Evolutionary conservation across 2,797 vertebrate genomes (phyloP).

Genomic region (Xenentodon cancila): DNA sequence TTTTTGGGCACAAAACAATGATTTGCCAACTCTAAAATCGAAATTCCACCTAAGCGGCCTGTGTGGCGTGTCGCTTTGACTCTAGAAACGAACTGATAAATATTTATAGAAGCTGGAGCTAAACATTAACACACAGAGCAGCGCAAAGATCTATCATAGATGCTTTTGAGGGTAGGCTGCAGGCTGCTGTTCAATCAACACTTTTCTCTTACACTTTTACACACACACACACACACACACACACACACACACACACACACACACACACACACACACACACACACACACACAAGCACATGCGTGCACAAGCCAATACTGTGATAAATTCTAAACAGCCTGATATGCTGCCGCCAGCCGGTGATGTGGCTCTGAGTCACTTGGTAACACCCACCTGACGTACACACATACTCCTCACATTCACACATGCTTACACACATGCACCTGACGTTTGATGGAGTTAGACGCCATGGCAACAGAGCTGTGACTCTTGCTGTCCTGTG

Average conservation of each 20-base stretch:
- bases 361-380: constrained; percentile 73
- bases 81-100: constrained; percentile 69
- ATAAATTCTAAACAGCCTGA: constrained; percentile 66
- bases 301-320: constrained; percentile 45
- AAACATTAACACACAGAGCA: constrained; percentile 75
- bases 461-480: constrained; percentile 78
- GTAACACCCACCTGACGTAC: constrained; percentile 70
- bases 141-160: constrained; percentile 69
- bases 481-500: constrained; percentile 76
- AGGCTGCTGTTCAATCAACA: constrained; percentile 67
- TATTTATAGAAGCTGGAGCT: constrained; percentile 78
- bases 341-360: constrained; percentile 64
- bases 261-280: constrained; percentile 23
- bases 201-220: constrained; percentile 34
- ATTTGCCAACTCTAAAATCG: constrained; percentile 42
- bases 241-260: constrained; percentile 22
- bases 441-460: constrained; percentile 79
- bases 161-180: constrained; percentile 54
- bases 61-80: constrained; percentile 48
- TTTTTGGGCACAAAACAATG: constrained; percentile 63
- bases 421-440: constrained; percentile 51
- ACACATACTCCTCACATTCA: constrained; percentile 32
- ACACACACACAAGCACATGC: constrained; percentile 22
- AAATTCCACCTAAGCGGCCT: constrained; percentile 43
- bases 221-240: constrained; percentile 23